Conservation (phyloP, 2,113 vertebrate genomes). For the Lophochroa leadbeateri region DNA sequence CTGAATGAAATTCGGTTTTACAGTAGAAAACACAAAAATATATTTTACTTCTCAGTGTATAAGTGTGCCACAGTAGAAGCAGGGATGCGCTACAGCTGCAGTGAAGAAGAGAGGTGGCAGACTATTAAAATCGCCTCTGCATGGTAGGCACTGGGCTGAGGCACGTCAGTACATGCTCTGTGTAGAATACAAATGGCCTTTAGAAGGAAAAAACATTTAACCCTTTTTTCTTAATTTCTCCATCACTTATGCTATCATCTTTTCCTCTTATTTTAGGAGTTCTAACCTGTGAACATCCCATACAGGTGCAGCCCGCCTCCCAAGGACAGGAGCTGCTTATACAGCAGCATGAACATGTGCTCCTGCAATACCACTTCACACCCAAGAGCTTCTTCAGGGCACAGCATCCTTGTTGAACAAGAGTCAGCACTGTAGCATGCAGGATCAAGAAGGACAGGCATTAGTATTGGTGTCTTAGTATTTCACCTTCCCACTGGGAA, state of each 20-base stretch:
- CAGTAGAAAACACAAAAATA: neutral
- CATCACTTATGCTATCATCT: neutral
- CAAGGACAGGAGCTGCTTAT: neutral
- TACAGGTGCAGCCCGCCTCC: fast-evolving
- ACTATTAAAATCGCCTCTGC: neutral
- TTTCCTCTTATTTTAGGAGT: neutral
- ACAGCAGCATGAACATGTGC: fast-evolving
- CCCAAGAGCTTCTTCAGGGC: neutral
- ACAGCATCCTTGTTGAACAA: neutral
- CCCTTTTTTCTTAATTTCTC: neutral
- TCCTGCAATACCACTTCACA: neutral
- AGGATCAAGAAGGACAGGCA: fast-evolving
- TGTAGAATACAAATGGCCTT: neutral
- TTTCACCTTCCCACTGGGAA: neutral
- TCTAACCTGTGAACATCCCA: fast-evolving
- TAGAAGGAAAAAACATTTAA: neutral
- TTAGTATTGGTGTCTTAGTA: neutral
- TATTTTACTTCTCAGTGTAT: neutral
- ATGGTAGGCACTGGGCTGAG: neutral
- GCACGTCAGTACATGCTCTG: fast-evolving
- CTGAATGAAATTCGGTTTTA: neutral
- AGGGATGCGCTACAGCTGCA: neutral
- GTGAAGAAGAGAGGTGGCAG: neutral
- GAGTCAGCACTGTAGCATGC: neutral
- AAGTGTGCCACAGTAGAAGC: neutral